Conservation (phyloP, 2,888 invertebrate genomes). For the Lumbricus terrestris region DNA sequence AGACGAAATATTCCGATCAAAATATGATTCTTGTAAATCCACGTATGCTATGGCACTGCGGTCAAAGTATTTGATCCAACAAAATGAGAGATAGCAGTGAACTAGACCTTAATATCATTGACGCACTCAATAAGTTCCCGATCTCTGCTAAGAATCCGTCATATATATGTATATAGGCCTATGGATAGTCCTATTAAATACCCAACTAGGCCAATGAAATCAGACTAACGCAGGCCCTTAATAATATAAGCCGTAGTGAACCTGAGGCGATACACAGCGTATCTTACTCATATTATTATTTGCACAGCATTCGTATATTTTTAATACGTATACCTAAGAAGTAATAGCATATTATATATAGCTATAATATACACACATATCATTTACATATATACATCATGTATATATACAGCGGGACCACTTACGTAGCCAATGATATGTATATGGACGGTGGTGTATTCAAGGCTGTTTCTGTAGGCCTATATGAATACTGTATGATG, state of each 20-base stretch:
- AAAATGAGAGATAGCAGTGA: not conserved
- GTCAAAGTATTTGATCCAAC: not conserved
- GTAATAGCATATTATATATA: not conserved
- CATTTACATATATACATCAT: not conserved
- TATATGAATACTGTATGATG: not conserved
- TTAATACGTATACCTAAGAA: not conserved
- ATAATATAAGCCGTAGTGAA: not conserved
- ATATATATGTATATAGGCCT: no score
- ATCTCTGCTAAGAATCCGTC: not conserved
- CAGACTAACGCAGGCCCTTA: not conserved
- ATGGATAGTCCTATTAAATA: conserved; percentile 3
- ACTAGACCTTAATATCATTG: not conserved
- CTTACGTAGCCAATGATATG: not conserved
- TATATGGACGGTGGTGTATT: not conserved
- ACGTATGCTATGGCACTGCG: not conserved
- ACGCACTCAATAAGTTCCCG: not conserved
- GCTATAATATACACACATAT: not conserved
- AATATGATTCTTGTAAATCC: not conserved
- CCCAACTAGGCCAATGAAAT: not conserved
- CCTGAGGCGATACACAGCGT: not conserved
- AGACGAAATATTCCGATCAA: not conserved
- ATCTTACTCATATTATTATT: not conserved
- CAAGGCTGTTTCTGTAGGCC: not conserved
- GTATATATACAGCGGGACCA: not conserved
- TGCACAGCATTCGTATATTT: not conserved